Evolutionary conservation across 2,797 vertebrate species (phyloP).

Genomic region (Enteromius argenteus): DNA sequence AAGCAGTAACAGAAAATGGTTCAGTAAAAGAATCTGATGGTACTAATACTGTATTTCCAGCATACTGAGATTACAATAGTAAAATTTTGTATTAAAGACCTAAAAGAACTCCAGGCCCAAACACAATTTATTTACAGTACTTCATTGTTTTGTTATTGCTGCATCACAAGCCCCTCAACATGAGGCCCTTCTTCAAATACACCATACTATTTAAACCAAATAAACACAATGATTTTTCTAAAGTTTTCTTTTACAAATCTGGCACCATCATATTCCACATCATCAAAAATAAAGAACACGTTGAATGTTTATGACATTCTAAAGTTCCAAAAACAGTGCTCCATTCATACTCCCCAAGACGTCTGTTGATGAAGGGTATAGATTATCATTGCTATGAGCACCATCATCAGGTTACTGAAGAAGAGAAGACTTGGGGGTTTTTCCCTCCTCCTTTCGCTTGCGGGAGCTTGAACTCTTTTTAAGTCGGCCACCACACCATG

Average conservation of each 20-base stretch:
- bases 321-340: not conserved
- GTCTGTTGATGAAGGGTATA: not conserved
- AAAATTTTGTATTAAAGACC: not conserved
- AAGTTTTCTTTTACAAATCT: not conserved
- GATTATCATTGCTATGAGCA: slow-evolving; percentile 25
- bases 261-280: not conserved
- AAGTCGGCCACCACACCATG: slow-evolving; percentile 87
- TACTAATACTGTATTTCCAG: not conserved
- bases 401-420: slow-evolving; percentile 44
- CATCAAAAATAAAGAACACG: not conserved
- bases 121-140: not conserved
- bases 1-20: not conserved
- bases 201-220: not conserved
- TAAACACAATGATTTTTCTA: not conserved
- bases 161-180: not conserved
- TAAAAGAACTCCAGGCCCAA: not conserved
- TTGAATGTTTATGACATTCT: slow-evolving; percentile 2
- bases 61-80: not conserved
- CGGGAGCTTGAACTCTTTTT: slow-evolving; percentile 79
- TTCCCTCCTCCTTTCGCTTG: slow-evolving; percentile 52
- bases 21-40: not conserved
- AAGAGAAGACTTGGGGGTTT: slow-evolving; percentile 50
- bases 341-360: not conserved
- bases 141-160: not conserved
- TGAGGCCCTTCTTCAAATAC: not conserved